A percentile compares a stretch with the other conserved stretches of the same genome.
phyloP scores from a whole-genome alignment of 2,888 invertebrate species.

The Tipula vernalis region DNA sequence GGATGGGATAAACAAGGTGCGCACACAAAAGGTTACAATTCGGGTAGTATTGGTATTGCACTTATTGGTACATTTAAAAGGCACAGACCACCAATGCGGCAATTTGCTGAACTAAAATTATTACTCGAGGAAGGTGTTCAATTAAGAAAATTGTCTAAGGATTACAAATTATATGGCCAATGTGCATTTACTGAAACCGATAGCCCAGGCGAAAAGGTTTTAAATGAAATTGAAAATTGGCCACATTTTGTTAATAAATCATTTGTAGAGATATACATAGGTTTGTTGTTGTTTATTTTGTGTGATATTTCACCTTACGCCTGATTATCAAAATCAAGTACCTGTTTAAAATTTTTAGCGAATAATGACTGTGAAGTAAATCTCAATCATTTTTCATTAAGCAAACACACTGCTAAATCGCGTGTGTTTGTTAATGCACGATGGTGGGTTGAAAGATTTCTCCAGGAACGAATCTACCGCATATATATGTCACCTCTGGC shows the following conservation, averaged over 20 bases:
- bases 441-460: too few relatives aligned
- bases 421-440: too few relatives aligned
- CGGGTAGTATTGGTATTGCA: constrained; percentile 52
- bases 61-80: constrained; percentile 59
- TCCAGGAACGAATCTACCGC: too few relatives aligned
- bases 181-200: constrained; percentile 50
- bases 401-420: too few relatives aligned
- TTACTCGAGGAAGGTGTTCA: constrained; percentile 50
- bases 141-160: constrained; percentile 42
- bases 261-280: neutral
- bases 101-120: constrained; percentile 46
- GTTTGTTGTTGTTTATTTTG: neutral
- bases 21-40: constrained; percentile 40
- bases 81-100: constrained; percentile 38
- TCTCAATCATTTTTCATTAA: too few relatives aligned
- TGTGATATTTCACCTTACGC: too few relatives aligned
- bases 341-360: too few relatives aligned
- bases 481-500: too few relatives aligned
- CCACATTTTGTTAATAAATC: neutral
- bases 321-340: too few relatives aligned
- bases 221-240: neutral
- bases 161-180: constrained; percentile 57
- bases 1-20: neutral
- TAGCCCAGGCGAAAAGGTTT: constrained; percentile 45
- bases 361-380: too few relatives aligned